Evolutionary conservation across 2,888 invertebrate species (phyloP), one percentile per base, ranked within the genome.

Genomic region (Melinopterus prodromus): DNA sequence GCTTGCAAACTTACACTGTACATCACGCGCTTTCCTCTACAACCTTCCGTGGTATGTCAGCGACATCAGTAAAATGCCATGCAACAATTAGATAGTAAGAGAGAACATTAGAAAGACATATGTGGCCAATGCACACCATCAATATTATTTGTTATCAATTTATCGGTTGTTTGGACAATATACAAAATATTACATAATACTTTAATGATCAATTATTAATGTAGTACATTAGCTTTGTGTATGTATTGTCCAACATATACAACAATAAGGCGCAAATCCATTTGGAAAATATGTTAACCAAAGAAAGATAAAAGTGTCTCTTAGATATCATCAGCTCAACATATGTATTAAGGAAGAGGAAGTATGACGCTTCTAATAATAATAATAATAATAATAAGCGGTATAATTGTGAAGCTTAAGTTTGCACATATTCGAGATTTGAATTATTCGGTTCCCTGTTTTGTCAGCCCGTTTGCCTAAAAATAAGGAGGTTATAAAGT

Each of bases 1-100:
- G 71, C 26, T 71, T 71, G n/a, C 26, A 71, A 71, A 71, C 6
- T 71, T 71, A 71, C 71, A 71, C 15, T 14, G 9, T 1, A n/a
- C 7, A 53, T 4, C 53, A 53, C 53, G 53, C 7, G 53, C 53
- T 53, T 53, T 53, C 12, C 12, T 53, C 26, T 15, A 71, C 3
- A 71, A 71, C 26, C 9, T 74, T 36, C n/a, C 9, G 37, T 35
- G 15, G 1, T 74, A 35, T 74, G 36, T 74, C 74, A 74, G 36
- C 74, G 74, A 74, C 35, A 37, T 74, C 37, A 74, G 36, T 36
- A 36, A 36, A 74, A 74, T 74, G 74, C 74, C 74, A 74, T 74
- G 74, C 74, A 74, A 74, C 74, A 74, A 74, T 74, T 74, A 74
- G 37, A 74, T 71, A 37, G 9, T 36, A 35, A 12, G n/a, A 36